phyloP scores from a whole-genome alignment of 2,113 vertebrate genomes.

The Dasyprocta punctata region DNA sequence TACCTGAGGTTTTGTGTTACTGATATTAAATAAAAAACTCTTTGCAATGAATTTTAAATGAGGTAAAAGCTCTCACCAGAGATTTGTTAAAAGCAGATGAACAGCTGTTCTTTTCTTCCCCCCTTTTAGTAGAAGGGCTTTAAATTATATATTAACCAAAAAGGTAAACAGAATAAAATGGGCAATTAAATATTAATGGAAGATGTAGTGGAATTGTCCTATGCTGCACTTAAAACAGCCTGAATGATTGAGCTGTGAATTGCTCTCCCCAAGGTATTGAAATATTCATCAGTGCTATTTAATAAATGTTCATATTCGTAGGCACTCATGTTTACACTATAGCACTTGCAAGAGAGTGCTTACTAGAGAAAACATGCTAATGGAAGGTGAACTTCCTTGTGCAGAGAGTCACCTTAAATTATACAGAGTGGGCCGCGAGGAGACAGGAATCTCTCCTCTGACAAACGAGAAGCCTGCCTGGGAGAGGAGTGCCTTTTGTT shows the following conservation, averaged over 20 bases:
- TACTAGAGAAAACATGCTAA: conserved; percentile 92
- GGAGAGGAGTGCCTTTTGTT: conserved; percentile 82
- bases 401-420: conserved; percentile 90
- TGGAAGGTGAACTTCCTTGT: conserved; percentile 90
- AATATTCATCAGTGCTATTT: conserved; percentile 92
- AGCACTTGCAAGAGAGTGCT: conserved; percentile 90
- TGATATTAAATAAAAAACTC: conserved; percentile 87
- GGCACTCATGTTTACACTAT: conserved; percentile 91
- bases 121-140: conserved; percentile 87
- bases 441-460: conserved; percentile 86
- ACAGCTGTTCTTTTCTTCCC: conserved; percentile 83
- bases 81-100: conserved; percentile 91
- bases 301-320: conserved; percentile 91
- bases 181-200: conserved; percentile 92
- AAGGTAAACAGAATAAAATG: conserved; percentile 94
- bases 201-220: conserved; percentile 92
- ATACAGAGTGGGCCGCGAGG: conserved; percentile 82
- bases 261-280: conserved; percentile 90
- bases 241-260: conserved; percentile 92
- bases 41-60: conserved; percentile 88
- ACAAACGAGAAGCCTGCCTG: conserved; percentile 82
- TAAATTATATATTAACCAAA: conserved; percentile 93
- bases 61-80: conserved; percentile 87
- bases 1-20: conserved; percentile 84
- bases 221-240: conserved; percentile 90